Base-by-base conservation (phyloP, 2,113 vertebrate species). In the Agelaius tricolor region DNA sequence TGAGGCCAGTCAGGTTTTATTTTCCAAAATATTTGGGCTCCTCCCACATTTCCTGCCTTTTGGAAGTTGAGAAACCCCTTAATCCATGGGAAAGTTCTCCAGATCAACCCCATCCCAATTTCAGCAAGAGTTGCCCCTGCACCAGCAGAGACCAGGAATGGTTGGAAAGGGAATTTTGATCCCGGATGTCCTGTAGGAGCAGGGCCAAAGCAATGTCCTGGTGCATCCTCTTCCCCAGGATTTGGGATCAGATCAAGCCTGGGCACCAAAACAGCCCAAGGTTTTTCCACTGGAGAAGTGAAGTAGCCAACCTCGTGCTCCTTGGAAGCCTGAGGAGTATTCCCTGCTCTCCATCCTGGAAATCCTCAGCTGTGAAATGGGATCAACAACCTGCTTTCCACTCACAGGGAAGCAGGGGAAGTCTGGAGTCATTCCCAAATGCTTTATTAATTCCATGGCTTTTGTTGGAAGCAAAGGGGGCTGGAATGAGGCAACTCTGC, bases 221-320 rank as follows among this genome's bases (percentile, higher is more conserved):
- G 11, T 12, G 35, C 28, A 67, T 26, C 39, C 27, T 22, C 11
- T 43, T 27, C 55, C 21, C 5, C 1, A 2, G 17, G 27, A 28
- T 39, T 33, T 77, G 24, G 23, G 93, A 67, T 73, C 52, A 51
- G 15, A 30, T 3, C n/a, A 30, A 62, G 11, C 59, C 55, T n/a
- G 39, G 17, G 4, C 63, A 47, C 12, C 33, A 6, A 44, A 63
- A 11, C 17, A 10, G 1, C 23, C 49, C 59, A 24, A 28, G 19
- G 2, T n/a, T 55, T 46, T 41, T 33, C 61, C 47, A 22, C n/a
- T 3, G 18, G 39, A 52, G 33, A n/a, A 41, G 18, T 0, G 0
- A 7, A 79, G 84, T 57, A 79, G 18, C 24, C 63, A 7, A 35
- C 22, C 54, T 35, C 1, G 23, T 33, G 9, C 66, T 66, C 74